Evolutionary conservation across 2,113 vertebrate species (phyloP).

Genomic region (Atractosteus spatula): DNA sequence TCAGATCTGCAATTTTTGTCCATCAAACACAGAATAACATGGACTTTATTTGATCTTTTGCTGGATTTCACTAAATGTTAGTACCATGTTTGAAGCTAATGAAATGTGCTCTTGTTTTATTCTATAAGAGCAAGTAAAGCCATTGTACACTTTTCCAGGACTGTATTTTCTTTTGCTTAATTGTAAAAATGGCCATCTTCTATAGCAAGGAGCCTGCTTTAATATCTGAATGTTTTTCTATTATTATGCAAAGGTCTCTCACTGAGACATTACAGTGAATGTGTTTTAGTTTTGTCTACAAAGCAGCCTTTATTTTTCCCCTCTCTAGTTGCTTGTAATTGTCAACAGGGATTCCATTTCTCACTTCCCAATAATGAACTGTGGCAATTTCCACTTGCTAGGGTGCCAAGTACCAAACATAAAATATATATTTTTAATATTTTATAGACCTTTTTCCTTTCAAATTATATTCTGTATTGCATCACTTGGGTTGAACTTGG

Average conservation of each 20-base stretch:
- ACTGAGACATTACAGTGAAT: neutral
- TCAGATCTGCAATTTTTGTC: too few species aligned
- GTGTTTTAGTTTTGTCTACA: conserved; percentile 9
- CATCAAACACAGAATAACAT: too few species aligned
- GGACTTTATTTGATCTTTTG: too few species aligned
- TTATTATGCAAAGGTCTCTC: conserved; percentile 7
- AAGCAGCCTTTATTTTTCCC: neutral
- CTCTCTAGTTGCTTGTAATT: conserved; percentile 32
- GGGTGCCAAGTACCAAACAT: neutral
- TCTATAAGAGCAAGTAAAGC: neutral
- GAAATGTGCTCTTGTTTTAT: conserved; percentile 2
- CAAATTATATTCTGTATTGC: too few species aligned
- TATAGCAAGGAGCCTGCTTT: conserved; percentile 25
- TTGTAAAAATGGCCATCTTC: conserved; percentile 33
- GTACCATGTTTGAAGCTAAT: neutral
- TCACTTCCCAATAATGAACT: conserved; percentile 7
- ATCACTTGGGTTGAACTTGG: too few species aligned
- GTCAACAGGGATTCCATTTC: conserved; percentile 9
- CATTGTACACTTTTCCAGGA: conserved; percentile 33
- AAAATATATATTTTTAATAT: neutral
- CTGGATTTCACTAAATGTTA: neutral
- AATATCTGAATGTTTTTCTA: conserved; percentile 25
- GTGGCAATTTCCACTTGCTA: neutral
- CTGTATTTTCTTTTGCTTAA: conserved; percentile 48
- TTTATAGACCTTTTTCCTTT: too few species aligned